Conservation (phyloP, 2,888 invertebrate genomes). For the Himalopsyche anomala region DNA sequence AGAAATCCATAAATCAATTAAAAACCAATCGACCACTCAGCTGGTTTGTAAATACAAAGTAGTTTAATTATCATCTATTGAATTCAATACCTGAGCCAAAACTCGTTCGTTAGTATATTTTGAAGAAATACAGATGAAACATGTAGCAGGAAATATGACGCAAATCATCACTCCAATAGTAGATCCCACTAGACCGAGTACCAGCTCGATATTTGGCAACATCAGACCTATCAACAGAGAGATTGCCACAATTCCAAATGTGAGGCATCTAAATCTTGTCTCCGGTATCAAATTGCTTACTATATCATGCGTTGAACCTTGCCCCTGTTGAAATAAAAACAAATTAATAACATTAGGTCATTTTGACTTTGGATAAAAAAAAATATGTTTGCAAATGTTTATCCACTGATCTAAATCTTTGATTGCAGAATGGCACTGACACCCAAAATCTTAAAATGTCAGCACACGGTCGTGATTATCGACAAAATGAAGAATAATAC, state of each 20-base stretch:
- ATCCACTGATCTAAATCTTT: no score
- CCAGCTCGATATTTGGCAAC: constrained; percentile 95
- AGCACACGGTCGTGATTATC: no score
- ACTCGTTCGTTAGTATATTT: constrained; percentile 90
- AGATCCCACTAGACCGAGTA: constrained; percentile 95
- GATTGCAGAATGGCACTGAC: no score
- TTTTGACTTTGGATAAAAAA: not conserved
- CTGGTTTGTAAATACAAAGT: not conserved
- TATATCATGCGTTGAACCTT: constrained; percentile 81
- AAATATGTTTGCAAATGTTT: no score
- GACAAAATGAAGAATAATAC: no score
- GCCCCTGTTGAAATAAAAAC: constrained; percentile 74
- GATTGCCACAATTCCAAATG: constrained; percentile 84
- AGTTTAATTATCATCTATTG: not conserved
- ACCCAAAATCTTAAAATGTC: no score
- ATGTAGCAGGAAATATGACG: constrained; percentile 93
- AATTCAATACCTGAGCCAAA: constrained; percentile 83
- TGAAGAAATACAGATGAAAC: constrained; percentile 89
- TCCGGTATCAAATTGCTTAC: constrained; percentile 85
- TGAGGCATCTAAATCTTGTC: constrained; percentile 88
- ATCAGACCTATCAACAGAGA: constrained; percentile 89
- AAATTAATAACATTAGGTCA: not conserved
- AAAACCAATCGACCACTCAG: no score
- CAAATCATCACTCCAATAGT: constrained; percentile 97
- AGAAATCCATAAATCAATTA: no score